Conservation (phyloP, 2,113 vertebrate species). For the Craseonycteris thonglongyai region DNA sequence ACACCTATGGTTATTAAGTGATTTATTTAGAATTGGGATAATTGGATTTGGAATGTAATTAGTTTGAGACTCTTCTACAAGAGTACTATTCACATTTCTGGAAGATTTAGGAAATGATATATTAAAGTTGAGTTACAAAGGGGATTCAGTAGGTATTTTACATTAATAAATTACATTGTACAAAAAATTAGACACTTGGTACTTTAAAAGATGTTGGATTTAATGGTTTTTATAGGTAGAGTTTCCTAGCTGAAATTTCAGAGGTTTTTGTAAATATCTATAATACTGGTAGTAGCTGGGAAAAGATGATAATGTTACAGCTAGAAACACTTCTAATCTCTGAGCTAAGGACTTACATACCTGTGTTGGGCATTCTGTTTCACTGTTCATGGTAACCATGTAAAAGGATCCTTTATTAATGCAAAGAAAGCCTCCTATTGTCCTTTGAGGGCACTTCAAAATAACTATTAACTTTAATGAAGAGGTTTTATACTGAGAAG, state of each 20-base stretch:
- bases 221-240: not conserved
- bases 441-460: slow-evolving; percentile 2
- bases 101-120: not conserved
- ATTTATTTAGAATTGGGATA: not conserved
- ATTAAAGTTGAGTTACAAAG: not conserved
- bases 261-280: not conserved
- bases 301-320: slow-evolving; percentile 20
- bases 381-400: not conserved
- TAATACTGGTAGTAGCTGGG: not conserved
- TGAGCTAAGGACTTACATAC: not conserved
- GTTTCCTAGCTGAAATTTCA: not conserved
- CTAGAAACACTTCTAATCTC: not conserved
- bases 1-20: not conserved
- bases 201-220: not conserved
- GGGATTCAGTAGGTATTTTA: not conserved
- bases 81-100: not conserved
- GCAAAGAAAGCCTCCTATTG: not conserved
- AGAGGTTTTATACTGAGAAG: not conserved
- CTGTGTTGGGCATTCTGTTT: not conserved
- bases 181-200: not conserved
- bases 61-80: not conserved
- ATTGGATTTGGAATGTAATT: not conserved
- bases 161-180: not conserved
- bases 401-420: slow-evolving; percentile 2
- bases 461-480: slow-evolving; percentile 12